A percentile compares a stretch with the other conserved stretches of the same genome.
These are phyloP conservation scores for Masnerella sp. DNA, from an alignment of 2,888 invertebrate species.

Conservation along the genomic window DNA sequence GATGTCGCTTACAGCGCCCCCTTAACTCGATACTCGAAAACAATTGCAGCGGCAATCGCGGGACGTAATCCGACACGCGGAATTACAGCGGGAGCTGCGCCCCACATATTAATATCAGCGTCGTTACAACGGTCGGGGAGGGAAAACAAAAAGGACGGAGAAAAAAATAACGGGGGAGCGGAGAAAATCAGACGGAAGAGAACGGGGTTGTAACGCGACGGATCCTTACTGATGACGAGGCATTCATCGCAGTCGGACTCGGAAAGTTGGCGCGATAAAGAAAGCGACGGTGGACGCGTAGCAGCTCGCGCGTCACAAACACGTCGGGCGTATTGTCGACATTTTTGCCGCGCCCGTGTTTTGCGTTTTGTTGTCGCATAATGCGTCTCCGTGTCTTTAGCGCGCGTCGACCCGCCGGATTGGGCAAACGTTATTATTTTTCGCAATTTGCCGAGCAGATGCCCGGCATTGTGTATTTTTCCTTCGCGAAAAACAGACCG, in stretches of 20 bases:
- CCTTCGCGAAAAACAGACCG: constrained; percentile 37
- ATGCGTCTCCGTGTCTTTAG: constrained; percentile 35
- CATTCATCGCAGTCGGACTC: constrained; percentile 63
- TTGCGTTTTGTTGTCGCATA: constrained; percentile 32
- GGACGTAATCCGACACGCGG: constrained; percentile 13
- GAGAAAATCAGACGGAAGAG: too few species aligned
- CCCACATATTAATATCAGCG: constrained; percentile 28
- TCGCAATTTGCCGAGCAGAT: constrained; percentile 75
- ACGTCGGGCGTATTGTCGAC: constrained; percentile 49
- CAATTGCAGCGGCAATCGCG: constrained; percentile 8
- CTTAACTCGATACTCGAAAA: too few species aligned
- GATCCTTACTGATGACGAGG: constrained; percentile 58
- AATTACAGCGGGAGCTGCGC: constrained; percentile 1
- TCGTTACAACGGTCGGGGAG: too few species aligned
- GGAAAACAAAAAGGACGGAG: neutral
- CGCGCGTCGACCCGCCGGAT: constrained; percentile 51
- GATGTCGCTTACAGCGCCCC: too few species aligned
- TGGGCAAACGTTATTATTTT: constrained; percentile 75
- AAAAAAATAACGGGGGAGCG: neutral
- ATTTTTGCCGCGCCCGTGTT: constrained; percentile 3
- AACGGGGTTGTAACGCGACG: too few species aligned
- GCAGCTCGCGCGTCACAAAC: constrained; percentile 59
- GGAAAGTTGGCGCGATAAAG: constrained; percentile 59
- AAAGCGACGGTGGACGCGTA: constrained; percentile 59
- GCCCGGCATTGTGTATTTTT: constrained; percentile 61